Evolutionary conservation across 2,797 vertebrate genomes (phyloP), one percentile per base, ranked within the genome.

Genomic region (Lateolabrax maculatus): DNA sequence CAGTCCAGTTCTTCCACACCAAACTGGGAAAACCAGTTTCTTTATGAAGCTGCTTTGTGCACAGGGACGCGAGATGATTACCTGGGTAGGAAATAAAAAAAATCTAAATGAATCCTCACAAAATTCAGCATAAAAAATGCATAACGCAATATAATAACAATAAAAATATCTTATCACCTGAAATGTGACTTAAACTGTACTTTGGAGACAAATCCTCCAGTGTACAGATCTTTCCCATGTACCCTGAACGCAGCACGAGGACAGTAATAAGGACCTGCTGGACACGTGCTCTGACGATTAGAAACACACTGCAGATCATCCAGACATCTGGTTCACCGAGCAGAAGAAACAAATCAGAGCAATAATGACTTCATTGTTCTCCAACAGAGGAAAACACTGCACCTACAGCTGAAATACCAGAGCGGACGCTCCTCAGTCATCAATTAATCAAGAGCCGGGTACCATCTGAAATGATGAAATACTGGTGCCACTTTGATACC

Each of bases 311-410:
- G 66, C 77, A 39, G 56, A 72, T 58, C 66, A 41, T 66, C 71
- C 71, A 57, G 51, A 64, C 84, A 84, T 88, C 71, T 86, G 83
- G 58, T 84, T 80, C 61, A 85, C 69, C 49, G 44, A 77, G 75
- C 76, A 82, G 71, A 78, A 87, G 89, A 89, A 94, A 86, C 73
- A 75, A 78, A 88, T 90, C 86, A 92, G 74, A 5, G 71, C 77
- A 87, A 89, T 86, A 91, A 92, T 87, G 87, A 89, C 71, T 74
- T 91, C 90, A 91, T 94, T 92, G 91, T 93, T 90, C 84, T 71
- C 46, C 77, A 75, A 56, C 63, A 72, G 61, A 72, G 56, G 55
- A 51, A 34, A 80, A 83, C 63, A 43, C 74, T 39, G 79, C 63
- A 51, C 61, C 62, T 19, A 36, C 66, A 6, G 31, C 31, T 6